Base-by-base conservation (phyloP, 1,140 invertebrate species). In the Nomia melanderi region DNA sequence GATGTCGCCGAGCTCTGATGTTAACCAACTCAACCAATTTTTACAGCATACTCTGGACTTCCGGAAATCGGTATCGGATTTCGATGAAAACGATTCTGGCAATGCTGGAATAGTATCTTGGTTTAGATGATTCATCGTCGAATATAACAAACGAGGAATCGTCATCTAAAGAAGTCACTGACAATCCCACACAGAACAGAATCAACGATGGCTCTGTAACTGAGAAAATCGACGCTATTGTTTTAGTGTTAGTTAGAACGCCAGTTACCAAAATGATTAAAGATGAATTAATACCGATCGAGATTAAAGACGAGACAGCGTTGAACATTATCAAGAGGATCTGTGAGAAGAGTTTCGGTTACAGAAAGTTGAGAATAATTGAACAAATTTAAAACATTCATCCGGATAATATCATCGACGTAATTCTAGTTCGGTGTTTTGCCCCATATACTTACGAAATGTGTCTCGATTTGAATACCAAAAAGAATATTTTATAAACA, bases 301-400 rank as follows among this genome's bases (percentile, higher is more conserved):
- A 72, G 27, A 23, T n/a, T 0, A 64, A 1, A 17, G 59, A 72
- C 31, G 59, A 63, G 6, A 27, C 70, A 2, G 70, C 59, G 3
- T 63, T 50, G 17, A 72, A 72, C 31, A 29, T 64, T n/a, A 72
- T 72, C 31, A 72, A 72, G 27, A 72, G 56, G 4, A 73, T 88
- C 1, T 91, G 88, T 66, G 81, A 85, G n/a, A 91, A 90, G 20
- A 89, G 95, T 59, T 90, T 95, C 31, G 87, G 92, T 5, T 95
- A 96, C 81, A 94, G 93, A 0, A 93, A 95, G n/a, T n/a, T n/a
- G n/a, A n/a, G n/a, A n/a, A n/a, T n/a, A n/a, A n/a, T n/a, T n/a
- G n/a, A n/a, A n/a, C n/a, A n/a, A n/a, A 53, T 53, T 25, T 1
- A 0, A 9, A 29, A 56, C 2, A n/a, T 50, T 0, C 23, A 50